These are phyloP conservation scores for Zoanthus gigantus DNA, from an alignment of 92 coral and sea anemone genomes.

Conservation along the genomic window DNA sequence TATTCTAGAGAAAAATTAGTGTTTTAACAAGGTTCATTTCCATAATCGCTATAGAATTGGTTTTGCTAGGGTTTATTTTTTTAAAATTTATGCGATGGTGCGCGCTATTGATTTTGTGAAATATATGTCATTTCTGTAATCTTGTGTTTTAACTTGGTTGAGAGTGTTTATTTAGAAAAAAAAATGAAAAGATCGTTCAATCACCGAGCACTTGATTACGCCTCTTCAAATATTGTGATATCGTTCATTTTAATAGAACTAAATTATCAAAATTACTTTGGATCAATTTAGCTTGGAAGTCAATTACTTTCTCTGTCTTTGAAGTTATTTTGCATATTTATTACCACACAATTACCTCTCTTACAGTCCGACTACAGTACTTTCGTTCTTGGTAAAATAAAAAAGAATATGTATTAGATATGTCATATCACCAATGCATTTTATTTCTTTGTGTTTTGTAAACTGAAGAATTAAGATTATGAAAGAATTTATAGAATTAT, in stretches of 20 bases:
- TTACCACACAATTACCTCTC: background rate
- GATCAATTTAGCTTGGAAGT: background rate
- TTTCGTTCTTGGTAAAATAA: background rate
- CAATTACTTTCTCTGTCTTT: background rate
- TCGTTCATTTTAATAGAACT: background rate
- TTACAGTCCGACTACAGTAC: background rate
- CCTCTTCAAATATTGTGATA: background rate
- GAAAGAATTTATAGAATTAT: background rate
- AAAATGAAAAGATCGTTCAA: background rate
- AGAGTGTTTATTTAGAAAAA: background rate
- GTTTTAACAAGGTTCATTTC: background rate
- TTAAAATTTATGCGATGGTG: background rate
- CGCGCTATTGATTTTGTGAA: background rate
- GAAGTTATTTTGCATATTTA: constrained; percentile 21
- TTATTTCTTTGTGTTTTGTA: background rate
- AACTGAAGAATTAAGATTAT: background rate
- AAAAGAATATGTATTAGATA: background rate
- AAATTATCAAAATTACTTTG: background rate
- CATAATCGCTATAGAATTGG: background rate
- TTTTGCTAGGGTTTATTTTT: background rate
- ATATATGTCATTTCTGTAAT: background rate
- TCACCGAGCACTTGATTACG: background rate
- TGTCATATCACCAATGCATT: background rate
- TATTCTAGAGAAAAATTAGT: background rate
- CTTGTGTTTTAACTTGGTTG: background rate